Percentiles rank a stretch among this genome's conserved stretches.
These are phyloP conservation scores for Callipepla squamata DNA, from an alignment of 2,113 vertebrate genomes.

Conservation along the genomic window DNA sequence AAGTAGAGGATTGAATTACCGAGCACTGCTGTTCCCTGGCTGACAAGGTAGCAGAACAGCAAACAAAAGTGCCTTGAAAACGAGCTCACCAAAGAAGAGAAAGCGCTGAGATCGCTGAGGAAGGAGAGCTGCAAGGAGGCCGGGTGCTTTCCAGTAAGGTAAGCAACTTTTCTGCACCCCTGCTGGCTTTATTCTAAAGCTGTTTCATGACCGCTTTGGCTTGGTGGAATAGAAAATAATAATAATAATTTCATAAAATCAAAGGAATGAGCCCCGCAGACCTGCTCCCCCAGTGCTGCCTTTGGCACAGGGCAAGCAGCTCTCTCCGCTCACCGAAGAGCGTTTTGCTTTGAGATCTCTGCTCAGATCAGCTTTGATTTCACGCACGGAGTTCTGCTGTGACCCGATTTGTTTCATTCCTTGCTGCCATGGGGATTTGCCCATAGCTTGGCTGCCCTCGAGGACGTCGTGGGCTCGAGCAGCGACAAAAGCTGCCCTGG, in stretches of 20 bases:
- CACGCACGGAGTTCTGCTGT: neutral
- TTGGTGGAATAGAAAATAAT: neutral
- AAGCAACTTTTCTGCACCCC: neutral
- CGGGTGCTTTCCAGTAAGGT: neutral
- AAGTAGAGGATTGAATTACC: slow-evolving; percentile 70
- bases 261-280: neutral
- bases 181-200: rapidly evolving
- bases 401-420: neutral
- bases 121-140: neutral
- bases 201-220: neutral
- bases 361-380: slow-evolving; percentile 31
- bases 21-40: slow-evolving; percentile 45
- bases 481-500: rapidly evolving
- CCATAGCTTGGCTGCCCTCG: neutral
- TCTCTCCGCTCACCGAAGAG: neutral
- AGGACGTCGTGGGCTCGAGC: rapidly evolving
- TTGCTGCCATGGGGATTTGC: neutral
- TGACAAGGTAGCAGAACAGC: slow-evolving; percentile 59
- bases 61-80: slow-evolving; percentile 28
- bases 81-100: neutral
- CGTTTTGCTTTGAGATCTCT: neutral
- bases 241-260: neutral
- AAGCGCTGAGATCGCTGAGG: neutral
- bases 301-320: neutral
- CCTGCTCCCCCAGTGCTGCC: rapidly evolving